Evolutionary conservation across 2,888 invertebrate genomes (phyloP).

Genomic region (Tenthredo scrophulariae): DNA sequence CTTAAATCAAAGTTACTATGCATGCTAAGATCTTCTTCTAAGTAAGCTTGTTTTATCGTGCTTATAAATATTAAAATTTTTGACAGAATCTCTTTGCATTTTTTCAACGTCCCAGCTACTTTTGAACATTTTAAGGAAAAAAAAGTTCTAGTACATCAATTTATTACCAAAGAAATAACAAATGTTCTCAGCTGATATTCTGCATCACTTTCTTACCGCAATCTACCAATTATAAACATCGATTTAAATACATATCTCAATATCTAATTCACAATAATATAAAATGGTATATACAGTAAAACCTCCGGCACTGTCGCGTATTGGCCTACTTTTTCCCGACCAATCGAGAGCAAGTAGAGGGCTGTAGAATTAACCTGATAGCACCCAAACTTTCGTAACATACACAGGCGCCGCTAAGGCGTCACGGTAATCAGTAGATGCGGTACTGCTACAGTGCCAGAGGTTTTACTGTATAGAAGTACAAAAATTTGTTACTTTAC

Average conservation of each 20-base stretch:
- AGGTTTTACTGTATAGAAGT: no score
- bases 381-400: no score
- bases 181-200: neutral
- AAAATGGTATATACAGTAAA: constrained; percentile 9
- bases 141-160: no score
- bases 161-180: neutral
- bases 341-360: no score
- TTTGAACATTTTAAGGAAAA: neutral
- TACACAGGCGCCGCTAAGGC: no score
- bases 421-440: no score
- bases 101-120: neutral
- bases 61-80: neutral
- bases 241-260: neutral
- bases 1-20: constrained; percentile 18
- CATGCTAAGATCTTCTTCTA: neutral
- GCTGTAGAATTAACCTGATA: no score
- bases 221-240: neutral
- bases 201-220: neutral
- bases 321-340: no score
- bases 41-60: neutral
- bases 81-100: neutral
- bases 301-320: no score
- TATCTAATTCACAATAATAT: neutral
- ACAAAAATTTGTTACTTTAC: constrained; percentile 75
- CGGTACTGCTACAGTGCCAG: no score